Evolutionary conservation across 2,888 invertebrate species (phyloP), one percentile per base, ranked within the genome.

Genomic region (Platerodrilus igneus): DNA sequence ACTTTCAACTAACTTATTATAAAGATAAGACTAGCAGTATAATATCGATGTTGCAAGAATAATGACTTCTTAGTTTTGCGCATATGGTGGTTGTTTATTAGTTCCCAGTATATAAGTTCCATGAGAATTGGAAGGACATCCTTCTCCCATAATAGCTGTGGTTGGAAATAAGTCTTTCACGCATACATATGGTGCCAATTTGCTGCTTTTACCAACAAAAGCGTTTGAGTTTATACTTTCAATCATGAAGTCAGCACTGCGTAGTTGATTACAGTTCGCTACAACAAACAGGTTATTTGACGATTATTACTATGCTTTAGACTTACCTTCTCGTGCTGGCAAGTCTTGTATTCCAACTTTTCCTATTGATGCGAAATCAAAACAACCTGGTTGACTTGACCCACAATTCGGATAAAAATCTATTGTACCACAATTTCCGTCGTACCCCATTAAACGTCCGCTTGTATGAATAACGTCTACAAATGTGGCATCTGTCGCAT

Each of bases 331-430:
- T 1, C 9, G 3, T 5, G 15, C 2, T 9, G 37, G 37, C n/a
- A 37, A 7, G 15, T 37, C 13, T 5, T 30, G 5, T 2, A 37
- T 11, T 11, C 23, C 17, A n/a, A n/a, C n/a, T n/a, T n/a, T n/a
- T n/a, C n/a, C n/a, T n/a, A n/a, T n/a, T n/a, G n/a, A n/a, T n/a
- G n/a, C n/a, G n/a, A n/a, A n/a, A 14, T 11, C 3, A 3, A 10
- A 5, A 14, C 38, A 38, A 5, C 38, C 38, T 3, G 21, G 21
- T 16, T 38, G 38, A 15, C 2, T 3, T 3, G 16, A 17, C 8
- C 38, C 38, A 17, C 38, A 31, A 11, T 38, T 38, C 2, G 38
- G 32, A 16, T n/a, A 32, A 18, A 38, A 38, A 16, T 38, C 32
- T 2, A 4, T 6, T 6, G 3, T 14, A 20, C 38, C 38, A 13